A percentile compares a stretch with the other conserved stretches of the same genome.
phyloP scores from a whole-genome alignment of 2,113 vertebrate species.

The Chelonoidis abingdonii region DNA sequence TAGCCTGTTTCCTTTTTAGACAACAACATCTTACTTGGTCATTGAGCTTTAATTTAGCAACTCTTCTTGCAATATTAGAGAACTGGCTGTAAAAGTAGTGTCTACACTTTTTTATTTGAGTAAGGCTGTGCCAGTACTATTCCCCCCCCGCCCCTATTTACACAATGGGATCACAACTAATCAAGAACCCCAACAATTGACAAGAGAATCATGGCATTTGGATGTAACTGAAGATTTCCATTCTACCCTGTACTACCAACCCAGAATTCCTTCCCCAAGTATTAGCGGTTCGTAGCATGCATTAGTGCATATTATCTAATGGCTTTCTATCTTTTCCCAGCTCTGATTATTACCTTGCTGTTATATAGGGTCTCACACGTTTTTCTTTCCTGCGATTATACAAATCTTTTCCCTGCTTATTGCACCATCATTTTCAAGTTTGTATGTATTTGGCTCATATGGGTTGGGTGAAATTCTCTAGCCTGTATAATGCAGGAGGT shows the following conservation, averaged over 20 bases:
- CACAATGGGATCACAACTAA: background rate
- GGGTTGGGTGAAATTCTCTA: background rate
- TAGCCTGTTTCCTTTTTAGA: background rate
- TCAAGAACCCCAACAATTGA: background rate
- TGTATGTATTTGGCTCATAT: background rate
- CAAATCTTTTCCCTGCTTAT: background rate
- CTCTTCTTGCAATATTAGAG: background rate
- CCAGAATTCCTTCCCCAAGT: background rate
- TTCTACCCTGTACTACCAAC: background rate
- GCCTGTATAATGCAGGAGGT: background rate
- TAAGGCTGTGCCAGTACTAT: background rate
- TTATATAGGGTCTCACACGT: background rate
- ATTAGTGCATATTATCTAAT: background rate
- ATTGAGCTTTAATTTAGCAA: background rate
- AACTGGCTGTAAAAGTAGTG: background rate
- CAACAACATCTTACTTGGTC: background rate
- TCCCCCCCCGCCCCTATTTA: background rate
- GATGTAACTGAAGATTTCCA: background rate
- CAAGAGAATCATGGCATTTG: background rate
- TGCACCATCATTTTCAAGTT: background rate
- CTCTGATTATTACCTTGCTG: background rate
- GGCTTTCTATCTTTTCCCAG: background rate
- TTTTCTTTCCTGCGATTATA: background rate
- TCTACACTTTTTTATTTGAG: background rate
- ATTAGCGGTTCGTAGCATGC: background rate